Evolutionary conservation across 2,113 vertebrate genomes (phyloP).

Genomic region (Aegotheles bennettii): DNA sequence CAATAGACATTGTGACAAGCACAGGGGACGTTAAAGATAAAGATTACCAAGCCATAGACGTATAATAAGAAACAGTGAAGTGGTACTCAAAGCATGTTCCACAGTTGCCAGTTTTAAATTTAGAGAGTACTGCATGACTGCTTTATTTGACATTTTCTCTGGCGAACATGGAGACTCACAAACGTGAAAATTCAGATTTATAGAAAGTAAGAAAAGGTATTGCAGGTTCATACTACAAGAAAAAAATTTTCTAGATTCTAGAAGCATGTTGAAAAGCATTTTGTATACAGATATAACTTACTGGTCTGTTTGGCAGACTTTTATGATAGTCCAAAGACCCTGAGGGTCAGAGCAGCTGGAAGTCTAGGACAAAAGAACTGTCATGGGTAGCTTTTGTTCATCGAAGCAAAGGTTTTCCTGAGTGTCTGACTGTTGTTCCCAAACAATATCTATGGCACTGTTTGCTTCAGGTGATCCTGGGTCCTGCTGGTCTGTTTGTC

Average conservation of each 20-base stretch:
- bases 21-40: constrained; percentile 69
- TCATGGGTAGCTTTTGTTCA: constrained; percentile 67
- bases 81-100: neutral
- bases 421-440: constrained; percentile 68
- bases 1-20: constrained; percentile 65
- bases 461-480: constrained; percentile 63
- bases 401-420: constrained; percentile 62
- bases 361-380: constrained; percentile 65
- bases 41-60: constrained; percentile 72
- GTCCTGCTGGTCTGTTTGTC: constrained; percentile 76
- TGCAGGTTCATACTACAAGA: neutral
- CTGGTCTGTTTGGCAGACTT: constrained; percentile 69
- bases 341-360: constrained; percentile 73
- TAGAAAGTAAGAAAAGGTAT: neutral
- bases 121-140: constrained; percentile 42
- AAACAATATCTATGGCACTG: constrained; percentile 68
- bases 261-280: constrained; percentile 63
- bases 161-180: neutral
- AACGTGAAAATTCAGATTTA: neutral
- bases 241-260: constrained; percentile 64
- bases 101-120: constrained; percentile 15
- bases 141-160: constrained; percentile 49
- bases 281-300: constrained; percentile 62
- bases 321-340: constrained; percentile 65
- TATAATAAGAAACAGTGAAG: constrained; percentile 56